A percentile compares a stretch with the other conserved stretches of the same genome.
phyloP scores from a whole-genome alignment of 1,140 invertebrate species.

The Triops cancriformis region DNA sequence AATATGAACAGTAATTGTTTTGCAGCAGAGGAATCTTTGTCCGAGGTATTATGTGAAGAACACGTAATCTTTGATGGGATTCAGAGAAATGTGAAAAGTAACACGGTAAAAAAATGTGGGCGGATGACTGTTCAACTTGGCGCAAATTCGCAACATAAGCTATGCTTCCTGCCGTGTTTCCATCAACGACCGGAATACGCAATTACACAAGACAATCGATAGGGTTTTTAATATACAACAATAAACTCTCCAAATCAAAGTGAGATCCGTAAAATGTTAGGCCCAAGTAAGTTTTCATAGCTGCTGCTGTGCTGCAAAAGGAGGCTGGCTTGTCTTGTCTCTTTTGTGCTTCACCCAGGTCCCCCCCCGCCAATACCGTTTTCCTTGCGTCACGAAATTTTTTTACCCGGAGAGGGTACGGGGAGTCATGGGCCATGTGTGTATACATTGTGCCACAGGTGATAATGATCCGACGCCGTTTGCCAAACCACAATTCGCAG shows the following conservation, averaged over 20 bases:
- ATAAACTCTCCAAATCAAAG: slow-evolving; percentile 5
- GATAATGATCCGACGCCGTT: neutral
- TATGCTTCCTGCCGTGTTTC: neutral
- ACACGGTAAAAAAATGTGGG: neutral
- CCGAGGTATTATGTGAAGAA: neutral
- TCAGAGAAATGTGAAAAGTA: neutral
- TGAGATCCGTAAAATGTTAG: slow-evolving; percentile 14
- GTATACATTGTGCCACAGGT: neutral
- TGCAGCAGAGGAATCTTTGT: slow-evolving; percentile 3
- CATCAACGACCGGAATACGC: neutral
- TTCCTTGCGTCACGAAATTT: neutral
- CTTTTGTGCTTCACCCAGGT: neutral
- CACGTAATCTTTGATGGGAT: neutral
- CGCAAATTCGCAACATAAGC: neutral
- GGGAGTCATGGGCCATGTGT: neutral
- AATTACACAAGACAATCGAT: neutral
- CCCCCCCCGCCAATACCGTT: neutral
- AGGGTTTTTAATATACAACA: neutral
- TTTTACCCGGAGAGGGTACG: neutral
- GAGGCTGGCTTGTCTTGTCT: neutral
- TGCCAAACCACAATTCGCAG: neutral
- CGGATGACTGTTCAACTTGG: slow-evolving; percentile 12
- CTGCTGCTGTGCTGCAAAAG: neutral
- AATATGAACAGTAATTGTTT: neutral
- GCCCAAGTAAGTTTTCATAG: slow-evolving; percentile 3